A percentile compares a stretch with the other conserved stretches of the same genome.
These are phyloP conservation scores for Anabas testudineus DNA, from an alignment of 2,797 vertebrate species.

Conservation along the genomic window DNA sequence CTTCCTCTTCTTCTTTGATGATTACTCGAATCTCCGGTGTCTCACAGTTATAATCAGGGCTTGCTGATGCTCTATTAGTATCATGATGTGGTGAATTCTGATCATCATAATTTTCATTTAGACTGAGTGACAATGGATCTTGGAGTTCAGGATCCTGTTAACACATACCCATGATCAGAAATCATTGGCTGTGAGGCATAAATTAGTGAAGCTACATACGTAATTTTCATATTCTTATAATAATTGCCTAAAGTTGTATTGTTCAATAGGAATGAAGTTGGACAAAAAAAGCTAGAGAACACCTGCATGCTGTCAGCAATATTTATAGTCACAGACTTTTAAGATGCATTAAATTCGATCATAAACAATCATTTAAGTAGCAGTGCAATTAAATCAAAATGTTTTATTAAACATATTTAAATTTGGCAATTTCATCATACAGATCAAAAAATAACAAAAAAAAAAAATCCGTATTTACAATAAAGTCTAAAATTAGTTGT, in stretches of 20 bases:
- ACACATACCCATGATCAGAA: neutral
- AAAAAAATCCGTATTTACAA: neutral
- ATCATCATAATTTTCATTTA: constrained; percentile 52
- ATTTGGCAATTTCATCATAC: neutral
- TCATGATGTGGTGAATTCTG: constrained; percentile 35
- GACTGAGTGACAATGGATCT: constrained; percentile 59
- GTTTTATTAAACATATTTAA: too few relatives aligned
- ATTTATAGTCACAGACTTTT: too few relatives aligned
- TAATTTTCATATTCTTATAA: too few relatives aligned
- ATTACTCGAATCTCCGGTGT: constrained; percentile 64
- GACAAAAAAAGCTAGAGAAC: too few relatives aligned
- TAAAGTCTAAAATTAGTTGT: neutral
- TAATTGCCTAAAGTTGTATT: too few relatives aligned
- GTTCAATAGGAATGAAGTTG: too few relatives aligned
- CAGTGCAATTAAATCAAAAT: too few relatives aligned
- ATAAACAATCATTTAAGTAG: too few relatives aligned
- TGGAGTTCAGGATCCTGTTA: constrained; percentile 66
- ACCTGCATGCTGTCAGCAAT: too few relatives aligned
- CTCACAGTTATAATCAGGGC: constrained; percentile 46
- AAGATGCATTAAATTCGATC: too few relatives aligned
- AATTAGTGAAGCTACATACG: neutral
- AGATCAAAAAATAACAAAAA: neutral
- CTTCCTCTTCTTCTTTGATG: constrained; percentile 76
- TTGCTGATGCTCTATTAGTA: constrained; percentile 33
- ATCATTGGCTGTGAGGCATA: neutral